Conservation (phyloP, 64 coral and sea anemone genomes). For the Montipora cactus region DNA sequence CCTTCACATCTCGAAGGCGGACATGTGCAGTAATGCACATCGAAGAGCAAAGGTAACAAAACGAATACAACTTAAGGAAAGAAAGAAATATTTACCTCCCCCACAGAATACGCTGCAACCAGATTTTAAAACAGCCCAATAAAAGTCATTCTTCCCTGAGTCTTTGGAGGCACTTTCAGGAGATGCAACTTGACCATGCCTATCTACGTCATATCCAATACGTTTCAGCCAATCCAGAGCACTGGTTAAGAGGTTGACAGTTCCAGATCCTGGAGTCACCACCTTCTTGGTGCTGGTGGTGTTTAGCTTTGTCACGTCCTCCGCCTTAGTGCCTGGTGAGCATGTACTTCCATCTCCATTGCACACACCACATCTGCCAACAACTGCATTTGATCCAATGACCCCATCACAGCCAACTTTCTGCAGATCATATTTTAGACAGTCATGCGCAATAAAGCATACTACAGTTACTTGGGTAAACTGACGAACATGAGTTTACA, state of each 20-base stretch:
- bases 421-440: constrained; percentile 12
- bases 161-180: constrained; percentile 61
- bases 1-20: too few relatives aligned
- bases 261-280: constrained; percentile 29
- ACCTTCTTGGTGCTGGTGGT: constrained; percentile 69
- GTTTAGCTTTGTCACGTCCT: constrained; percentile 24
- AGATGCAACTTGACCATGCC: constrained; percentile 72
- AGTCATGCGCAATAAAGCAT: too few relatives aligned
- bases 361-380: constrained; percentile 97
- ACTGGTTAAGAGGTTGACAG: constrained; percentile 38
- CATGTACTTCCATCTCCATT: constrained; percentile 94
- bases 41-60: too few relatives aligned
- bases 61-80: too few relatives aligned
- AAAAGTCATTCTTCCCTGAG: constrained; percentile 73
- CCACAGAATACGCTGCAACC: constrained; percentile 96
- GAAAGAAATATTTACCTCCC: constrained; percentile 61
- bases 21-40: too few relatives aligned
- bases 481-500: too few relatives aligned
- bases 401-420: constrained; percentile 91
- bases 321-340: constrained; percentile 42
- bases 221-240: constrained; percentile 78
- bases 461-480: too few relatives aligned
- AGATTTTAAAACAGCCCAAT: constrained; percentile 91
- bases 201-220: constrained; percentile 85
- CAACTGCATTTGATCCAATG: constrained; percentile 89